Evolutionary conservation across 2,888 invertebrate genomes (phyloP), one percentile per base, ranked within the genome.

Genomic region (Marronus borbonicus): DNA sequence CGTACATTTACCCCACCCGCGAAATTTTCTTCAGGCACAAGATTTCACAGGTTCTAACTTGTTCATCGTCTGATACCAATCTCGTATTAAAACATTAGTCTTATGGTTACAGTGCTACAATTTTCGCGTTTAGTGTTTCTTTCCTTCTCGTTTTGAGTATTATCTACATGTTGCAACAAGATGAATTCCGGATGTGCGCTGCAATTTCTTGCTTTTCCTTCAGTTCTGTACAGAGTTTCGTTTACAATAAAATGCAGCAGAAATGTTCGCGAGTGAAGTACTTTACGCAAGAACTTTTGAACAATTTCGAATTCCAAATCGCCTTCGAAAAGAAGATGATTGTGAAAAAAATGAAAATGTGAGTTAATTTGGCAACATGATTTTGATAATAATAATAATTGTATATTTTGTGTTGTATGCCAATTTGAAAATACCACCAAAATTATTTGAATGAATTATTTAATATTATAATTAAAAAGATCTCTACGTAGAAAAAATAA

Each of bases 321-420:
- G 49, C 58, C 24, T 62, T 62, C 52, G 70, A 58, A n/a, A 65
- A 10, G 52, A 31, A 39, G 28, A 65, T 65, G 72, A 65, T 72
- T 28, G 65, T 77, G 36, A 77, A 77, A 44, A 77, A 77, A 31
- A 44, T 70, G 55, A 77, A 72, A 65, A 70, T 77, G 77, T 77
- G n/a, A 77, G 77, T 76, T 8, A 20, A 58, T 58, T 58, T 58
- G 0, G 7, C 4, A 8, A 31, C 39, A 12, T 44, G 10, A 12
- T 44, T 44, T 12, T 44, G 2, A 44, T 44, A 1, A 5, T 44
- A 44, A 44, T 44, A 2, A 44, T 12, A 8, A 44, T 12, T 5
- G 5, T 0, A 36, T 5, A 36, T 5, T 36, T 44, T 44, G 2
- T 8, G 8, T 44, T 12, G 0, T 44, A 12, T 12, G 44, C 36